Conservation (phyloP, 2,888 invertebrate species). For the Eubasilissa splendida region DNA sequence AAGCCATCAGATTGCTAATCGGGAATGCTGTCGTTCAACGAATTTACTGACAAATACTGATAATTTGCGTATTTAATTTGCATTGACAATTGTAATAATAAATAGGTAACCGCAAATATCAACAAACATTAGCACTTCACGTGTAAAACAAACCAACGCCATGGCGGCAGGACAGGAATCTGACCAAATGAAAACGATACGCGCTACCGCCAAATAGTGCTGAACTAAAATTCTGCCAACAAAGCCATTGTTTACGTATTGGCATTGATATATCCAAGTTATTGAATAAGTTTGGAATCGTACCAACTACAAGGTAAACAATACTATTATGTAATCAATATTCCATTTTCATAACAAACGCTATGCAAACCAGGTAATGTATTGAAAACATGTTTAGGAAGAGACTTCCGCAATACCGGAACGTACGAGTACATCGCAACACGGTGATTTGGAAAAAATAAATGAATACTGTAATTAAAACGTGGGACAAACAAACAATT, state of each 20-base stretch:
- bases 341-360: constrained; percentile 27
- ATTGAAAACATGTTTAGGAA: constrained; percentile 15
- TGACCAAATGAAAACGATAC: constrained; percentile 3
- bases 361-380: constrained; percentile 5
- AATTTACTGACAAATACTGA: not conserved
- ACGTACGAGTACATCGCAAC: not conserved
- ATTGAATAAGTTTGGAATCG: not conserved
- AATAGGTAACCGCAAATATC: not conserved
- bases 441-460: not conserved
- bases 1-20: not conserved
- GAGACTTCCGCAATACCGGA: not conserved
- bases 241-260: constrained; percentile 29
- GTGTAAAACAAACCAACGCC: not conserved
- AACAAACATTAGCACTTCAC: not conserved
- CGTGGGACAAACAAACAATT: no score
- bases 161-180: not conserved
- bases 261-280: constrained; percentile 8
- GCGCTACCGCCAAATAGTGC: not conserved
- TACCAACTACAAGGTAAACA: constrained; percentile 20
- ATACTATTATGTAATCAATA: constrained; percentile 36
- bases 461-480: no score
- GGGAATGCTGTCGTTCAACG: not conserved
- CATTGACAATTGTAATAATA: not conserved
- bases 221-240: constrained; percentile 7
- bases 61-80: no score